These are phyloP conservation scores for Dasypogon diadema DNA, from an alignment of 2,888 invertebrate genomes.

Conservation along the genomic window DNA sequence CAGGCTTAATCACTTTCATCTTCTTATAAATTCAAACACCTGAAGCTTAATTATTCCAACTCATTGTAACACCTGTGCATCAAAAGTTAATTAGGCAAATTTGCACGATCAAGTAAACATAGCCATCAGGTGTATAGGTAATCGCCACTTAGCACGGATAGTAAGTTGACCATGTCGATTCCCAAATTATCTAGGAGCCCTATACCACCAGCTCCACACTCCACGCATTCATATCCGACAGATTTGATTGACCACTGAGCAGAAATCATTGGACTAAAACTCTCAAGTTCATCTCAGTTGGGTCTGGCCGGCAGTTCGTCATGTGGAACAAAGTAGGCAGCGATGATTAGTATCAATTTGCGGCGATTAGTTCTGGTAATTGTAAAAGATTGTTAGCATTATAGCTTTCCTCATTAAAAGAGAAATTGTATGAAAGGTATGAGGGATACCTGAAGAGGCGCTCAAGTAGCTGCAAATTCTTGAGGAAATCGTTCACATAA, in stretches of 20 bases:
- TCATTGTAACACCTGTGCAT: background rate
- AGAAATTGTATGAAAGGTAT: background rate
- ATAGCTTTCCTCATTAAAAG: background rate
- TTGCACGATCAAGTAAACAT: background rate
- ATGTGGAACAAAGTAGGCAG: constrained; percentile 12
- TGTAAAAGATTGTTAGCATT: constrained; percentile 18
- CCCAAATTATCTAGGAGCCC: background rate
- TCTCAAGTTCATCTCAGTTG: too few relatives aligned
- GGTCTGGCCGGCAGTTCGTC: background rate
- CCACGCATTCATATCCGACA: too few relatives aligned
- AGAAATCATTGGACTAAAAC: background rate
- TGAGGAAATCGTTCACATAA: too few relatives aligned
- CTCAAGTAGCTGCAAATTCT: too few relatives aligned
- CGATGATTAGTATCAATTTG: constrained; percentile 27
- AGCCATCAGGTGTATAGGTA: constrained; percentile 14
- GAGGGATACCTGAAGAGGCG: too few relatives aligned
- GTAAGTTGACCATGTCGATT: background rate
- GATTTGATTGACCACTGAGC: background rate
- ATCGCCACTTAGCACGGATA: constrained; percentile 2
- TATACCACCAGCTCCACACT: background rate
- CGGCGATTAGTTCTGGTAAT: constrained; percentile 31
- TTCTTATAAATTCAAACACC: too few relatives aligned
- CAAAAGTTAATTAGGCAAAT: background rate
- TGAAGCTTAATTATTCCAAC: too few relatives aligned
- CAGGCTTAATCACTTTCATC: too few relatives aligned